Conservation (phyloP, 2,888 invertebrate genomes). For the Xestia rhomboidea region DNA sequence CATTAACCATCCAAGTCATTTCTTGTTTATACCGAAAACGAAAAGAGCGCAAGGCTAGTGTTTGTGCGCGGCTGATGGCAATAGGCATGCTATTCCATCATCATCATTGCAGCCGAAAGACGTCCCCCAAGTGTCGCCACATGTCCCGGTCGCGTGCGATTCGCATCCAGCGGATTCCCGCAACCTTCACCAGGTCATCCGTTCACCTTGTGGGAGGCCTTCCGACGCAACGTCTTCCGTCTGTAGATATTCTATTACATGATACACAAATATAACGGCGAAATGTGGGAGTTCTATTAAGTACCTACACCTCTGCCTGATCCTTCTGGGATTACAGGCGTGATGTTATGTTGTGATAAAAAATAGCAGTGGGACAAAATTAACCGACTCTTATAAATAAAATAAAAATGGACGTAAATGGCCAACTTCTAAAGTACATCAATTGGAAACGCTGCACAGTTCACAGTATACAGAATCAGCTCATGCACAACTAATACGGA, state of each 20-base stretch:
- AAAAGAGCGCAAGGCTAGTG: not conserved
- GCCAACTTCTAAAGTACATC: not conserved
- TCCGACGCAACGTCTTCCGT: too few species aligned
- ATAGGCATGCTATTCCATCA: not conserved
- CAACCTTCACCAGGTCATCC: too few species aligned
- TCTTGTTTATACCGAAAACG: not conserved
- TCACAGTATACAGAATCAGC: not conserved
- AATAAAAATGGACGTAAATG: not conserved
- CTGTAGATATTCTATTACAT: not conserved
- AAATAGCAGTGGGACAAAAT: not conserved
- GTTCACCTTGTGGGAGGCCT: too few species aligned
- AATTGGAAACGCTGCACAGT: not conserved
- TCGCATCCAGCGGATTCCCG: too few species aligned
- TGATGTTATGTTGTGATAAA: not conserved
- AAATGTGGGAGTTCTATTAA: not conserved
- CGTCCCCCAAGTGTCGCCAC: too few species aligned
- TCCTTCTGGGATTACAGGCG: not conserved
- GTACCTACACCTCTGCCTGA: too few species aligned
- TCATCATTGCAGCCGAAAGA: too few species aligned
- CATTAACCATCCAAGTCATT: not conserved
- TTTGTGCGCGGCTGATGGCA: not conserved
- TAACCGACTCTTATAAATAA: not conserved
- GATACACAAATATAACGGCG: not conserved
- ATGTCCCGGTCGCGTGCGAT: too few species aligned
- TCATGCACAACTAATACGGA: slow-evolving; percentile 11